Percentiles rank a stretch among this genome's conserved stretches.
Evolutionary conservation across 1,140 invertebrate species (phyloP).

Genomic region (Eumaeus atala): DNA sequence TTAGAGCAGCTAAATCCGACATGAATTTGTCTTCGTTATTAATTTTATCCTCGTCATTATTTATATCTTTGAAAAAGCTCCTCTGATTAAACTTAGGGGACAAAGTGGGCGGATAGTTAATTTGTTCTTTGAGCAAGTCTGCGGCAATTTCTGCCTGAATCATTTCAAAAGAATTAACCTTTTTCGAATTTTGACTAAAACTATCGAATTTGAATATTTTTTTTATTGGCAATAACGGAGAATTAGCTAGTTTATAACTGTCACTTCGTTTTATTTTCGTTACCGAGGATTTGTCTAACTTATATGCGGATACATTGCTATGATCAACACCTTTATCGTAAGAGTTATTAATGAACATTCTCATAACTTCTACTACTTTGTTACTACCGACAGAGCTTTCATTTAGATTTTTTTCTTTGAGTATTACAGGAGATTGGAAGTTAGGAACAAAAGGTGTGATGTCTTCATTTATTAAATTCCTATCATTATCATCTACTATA

Average conservation of each 20-base stretch:
- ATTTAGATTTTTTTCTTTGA: conserved; percentile 47
- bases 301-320: conserved; percentile 4
- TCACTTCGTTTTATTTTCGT: conserved; percentile 85
- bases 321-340: conserved; percentile 29
- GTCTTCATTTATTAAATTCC: conserved; percentile 32
- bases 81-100: conserved; percentile 64
- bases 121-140: conserved; percentile 79
- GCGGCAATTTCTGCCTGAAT: conserved; percentile 77
- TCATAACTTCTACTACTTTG: conserved; percentile 66
- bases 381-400: conserved; percentile 46
- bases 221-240: conserved; percentile 77
- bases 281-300: conserved; percentile 36
- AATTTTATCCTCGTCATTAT: conserved; percentile 36
- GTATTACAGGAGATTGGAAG: conserved; percentile 60
- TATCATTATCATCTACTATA: conserved; percentile 31
- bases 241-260: conserved; percentile 89
- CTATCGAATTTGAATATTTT: conserved; percentile 66
- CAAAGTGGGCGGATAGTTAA: conserved; percentile 81
- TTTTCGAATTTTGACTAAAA: conserved; percentile 59
- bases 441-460: conserved; percentile 63
- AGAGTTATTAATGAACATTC: conserved; percentile 63
- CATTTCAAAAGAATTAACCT: conserved; percentile 71
- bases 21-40: conserved; percentile 56
- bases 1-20: conserved; percentile 51
- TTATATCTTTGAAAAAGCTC: conserved; percentile 33